Evolutionary conservation across 2,113 vertebrate species (phyloP), one percentile per base, ranked within the genome.

Genomic region (Peromyscus maniculatus): DNA sequence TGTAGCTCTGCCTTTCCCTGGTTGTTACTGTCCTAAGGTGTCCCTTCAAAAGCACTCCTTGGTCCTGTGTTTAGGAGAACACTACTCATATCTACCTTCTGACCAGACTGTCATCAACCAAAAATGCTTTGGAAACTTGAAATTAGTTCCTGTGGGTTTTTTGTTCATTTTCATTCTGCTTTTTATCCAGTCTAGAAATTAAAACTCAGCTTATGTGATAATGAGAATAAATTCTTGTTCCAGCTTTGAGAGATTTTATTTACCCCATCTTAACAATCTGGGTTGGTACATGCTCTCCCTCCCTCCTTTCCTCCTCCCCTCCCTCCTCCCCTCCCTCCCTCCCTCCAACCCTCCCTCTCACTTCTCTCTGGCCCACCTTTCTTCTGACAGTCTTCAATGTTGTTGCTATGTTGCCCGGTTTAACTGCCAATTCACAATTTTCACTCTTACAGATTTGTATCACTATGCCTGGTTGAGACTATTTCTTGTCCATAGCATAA

Each of bases 161-260:
- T 87, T 43, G 72, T 75, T 79, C 67, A 12, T 24, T 62, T 31
- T 28, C 12, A 17, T n/a, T 11, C 24, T 77, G 36, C 87, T 82
- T 11, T 89, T 55, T 78, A 80, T 89, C 31, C 75, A 36, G 36
- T 75, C 21, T 74, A 17, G 12, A 17, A 11, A 86, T 86, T 28
- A 28, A 49, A 62, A 80, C 64, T 94, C 62, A 89, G 55, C 57
- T 57, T 46, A 7, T 74, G 19, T 0, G 24, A 69, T 87, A 67
- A 52, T 17, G 6, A 13, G 71, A 93, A 91, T 22, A 87, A 67
- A 12, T 90, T 67, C 21, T 43, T 43, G n/a, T 43, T 75, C 33
- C 59, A 46, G 72, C 82, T 93, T 52, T 93, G 55, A 77, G 7
- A 74, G 57, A 36, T 71, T 95, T 96, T 91, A 19, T 16, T 94